A percentile compares a stretch with the other conserved stretches of the same genome.
Evolutionary conservation across 2,797 vertebrate species (phyloP).

Genomic region (Schizopygopsis malacanthus): DNA sequence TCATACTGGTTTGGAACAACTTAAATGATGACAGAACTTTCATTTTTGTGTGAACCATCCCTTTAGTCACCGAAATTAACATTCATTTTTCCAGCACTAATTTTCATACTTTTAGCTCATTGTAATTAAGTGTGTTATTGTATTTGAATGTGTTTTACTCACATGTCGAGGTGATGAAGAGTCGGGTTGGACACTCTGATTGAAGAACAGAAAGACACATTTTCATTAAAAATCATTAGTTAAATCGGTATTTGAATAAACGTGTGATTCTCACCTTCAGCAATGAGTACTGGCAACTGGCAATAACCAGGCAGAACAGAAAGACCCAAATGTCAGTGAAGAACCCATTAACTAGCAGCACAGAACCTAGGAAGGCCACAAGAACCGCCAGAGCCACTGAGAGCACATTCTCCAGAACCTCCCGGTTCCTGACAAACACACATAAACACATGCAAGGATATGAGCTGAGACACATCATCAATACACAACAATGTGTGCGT

Average conservation of each 20-base stretch:
- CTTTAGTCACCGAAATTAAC: neutral
- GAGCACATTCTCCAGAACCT: slow-evolving; percentile 94
- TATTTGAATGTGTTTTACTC: slow-evolving; percentile 71
- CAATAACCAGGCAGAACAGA: slow-evolving; percentile 98
- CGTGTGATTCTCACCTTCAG: slow-evolving; percentile 84
- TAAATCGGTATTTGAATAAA: neutral
- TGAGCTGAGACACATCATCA: neutral
- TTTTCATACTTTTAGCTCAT: neutral
- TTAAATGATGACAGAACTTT: neutral
- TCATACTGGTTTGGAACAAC: neutral
- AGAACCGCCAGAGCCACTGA: slow-evolving; percentile 92
- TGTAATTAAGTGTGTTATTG: neutral
- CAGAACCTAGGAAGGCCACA: slow-evolving; percentile 95
- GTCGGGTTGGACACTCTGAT: slow-evolving; percentile 97
- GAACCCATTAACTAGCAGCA: slow-evolving; percentile 94
- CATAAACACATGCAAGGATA: neutral
- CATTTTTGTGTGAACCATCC: neutral
- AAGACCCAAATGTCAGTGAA: slow-evolving; percentile 99
- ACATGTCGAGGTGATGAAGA: slow-evolving; percentile 98
- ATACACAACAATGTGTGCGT: neutral
- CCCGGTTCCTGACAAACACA: slow-evolving; percentile 87
- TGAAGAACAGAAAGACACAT: neutral
- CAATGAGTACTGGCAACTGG: slow-evolving; percentile 97
- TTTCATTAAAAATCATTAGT: neutral
- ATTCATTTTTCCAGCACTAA: neutral